Evolutionary conservation across 2,113 vertebrate species (phyloP).

Genomic region (Poeciliopsis occidentalis): DNA sequence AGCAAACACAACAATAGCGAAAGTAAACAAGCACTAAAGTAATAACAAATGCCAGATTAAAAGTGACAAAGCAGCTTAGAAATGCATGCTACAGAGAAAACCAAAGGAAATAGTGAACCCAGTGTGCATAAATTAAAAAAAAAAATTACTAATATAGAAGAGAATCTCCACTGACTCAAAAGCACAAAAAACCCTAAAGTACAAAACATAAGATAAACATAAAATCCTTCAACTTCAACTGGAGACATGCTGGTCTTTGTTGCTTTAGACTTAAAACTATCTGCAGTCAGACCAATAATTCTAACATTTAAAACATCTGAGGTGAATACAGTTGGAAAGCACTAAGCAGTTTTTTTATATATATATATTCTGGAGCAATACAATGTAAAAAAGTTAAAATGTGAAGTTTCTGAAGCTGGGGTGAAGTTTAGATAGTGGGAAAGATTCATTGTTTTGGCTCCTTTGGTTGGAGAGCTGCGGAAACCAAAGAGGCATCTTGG

Average conservation of each 20-base stretch:
- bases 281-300: background rate
- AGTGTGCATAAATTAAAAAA: background rate
- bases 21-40: background rate
- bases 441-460: no score
- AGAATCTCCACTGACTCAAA: no score
- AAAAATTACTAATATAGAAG: background rate
- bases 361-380: background rate
- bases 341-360: background rate
- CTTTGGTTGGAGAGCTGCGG: no score
- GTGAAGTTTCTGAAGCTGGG: no score
- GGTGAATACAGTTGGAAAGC: background rate
- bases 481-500: no score
- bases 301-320: background rate
- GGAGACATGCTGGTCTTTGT: background rate
- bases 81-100: background rate
- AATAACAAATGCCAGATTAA: background rate
- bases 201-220: background rate
- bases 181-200: background rate
- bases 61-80: background rate
- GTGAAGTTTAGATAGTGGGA: no score
- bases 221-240: background rate
- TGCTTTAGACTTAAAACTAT: background rate
- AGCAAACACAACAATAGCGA: background rate
- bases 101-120: background rate
- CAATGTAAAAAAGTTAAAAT: background rate